A percentile compares a stretch with the other conserved stretches of the same genome.
These are phyloP conservation scores for Ephialtes manifestator DNA, from an alignment of 2,888 invertebrate genomes.

Conservation along the genomic window DNA sequence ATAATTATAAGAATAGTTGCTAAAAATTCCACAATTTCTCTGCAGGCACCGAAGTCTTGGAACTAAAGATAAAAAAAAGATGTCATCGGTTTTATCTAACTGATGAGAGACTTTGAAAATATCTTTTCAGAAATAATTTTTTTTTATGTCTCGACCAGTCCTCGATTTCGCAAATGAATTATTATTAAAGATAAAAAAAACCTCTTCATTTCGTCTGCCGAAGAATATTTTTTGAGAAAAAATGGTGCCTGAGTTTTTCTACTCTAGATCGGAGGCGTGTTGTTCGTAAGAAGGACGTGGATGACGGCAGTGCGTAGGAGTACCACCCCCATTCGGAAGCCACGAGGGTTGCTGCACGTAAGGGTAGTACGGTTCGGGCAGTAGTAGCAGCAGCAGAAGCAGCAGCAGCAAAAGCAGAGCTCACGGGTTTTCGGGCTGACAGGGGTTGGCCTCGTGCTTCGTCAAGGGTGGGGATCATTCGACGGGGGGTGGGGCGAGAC, in stretches of 20 bases:
- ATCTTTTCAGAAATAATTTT: background rate
- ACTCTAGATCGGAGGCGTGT: slow-evolving; percentile 64
- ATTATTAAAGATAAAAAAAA: background rate
- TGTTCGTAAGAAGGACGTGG: slow-evolving; percentile 78
- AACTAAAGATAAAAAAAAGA: no score
- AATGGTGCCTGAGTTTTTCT: slow-evolving; percentile 29
- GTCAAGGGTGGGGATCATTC: slow-evolving; percentile 75
- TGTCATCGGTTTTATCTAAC: background rate
- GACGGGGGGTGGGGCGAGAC: slow-evolving; percentile 73
- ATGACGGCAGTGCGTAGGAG: slow-evolving; percentile 84
- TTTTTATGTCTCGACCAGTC: no score
- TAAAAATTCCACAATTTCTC: no score
- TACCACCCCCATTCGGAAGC: slow-evolving; percentile 78
- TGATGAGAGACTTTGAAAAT: background rate
- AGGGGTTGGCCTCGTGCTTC: slow-evolving; percentile 83
- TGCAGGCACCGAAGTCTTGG: no score
- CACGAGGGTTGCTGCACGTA: slow-evolving; percentile 76
- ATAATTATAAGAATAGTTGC: no score
- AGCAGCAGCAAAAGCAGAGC: slow-evolving; percentile 76
- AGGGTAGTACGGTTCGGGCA: slow-evolving; percentile 37
- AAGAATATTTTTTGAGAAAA: slow-evolving; percentile 42
- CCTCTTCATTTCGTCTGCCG: background rate
- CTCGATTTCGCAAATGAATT: background rate
- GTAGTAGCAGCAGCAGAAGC: slow-evolving; percentile 31
- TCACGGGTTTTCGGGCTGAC: slow-evolving; percentile 77